Evolutionary conservation across 2,888 invertebrate species (phyloP), one percentile per base, ranked within the genome.

Genomic region (Netelia fuscicornis): DNA sequence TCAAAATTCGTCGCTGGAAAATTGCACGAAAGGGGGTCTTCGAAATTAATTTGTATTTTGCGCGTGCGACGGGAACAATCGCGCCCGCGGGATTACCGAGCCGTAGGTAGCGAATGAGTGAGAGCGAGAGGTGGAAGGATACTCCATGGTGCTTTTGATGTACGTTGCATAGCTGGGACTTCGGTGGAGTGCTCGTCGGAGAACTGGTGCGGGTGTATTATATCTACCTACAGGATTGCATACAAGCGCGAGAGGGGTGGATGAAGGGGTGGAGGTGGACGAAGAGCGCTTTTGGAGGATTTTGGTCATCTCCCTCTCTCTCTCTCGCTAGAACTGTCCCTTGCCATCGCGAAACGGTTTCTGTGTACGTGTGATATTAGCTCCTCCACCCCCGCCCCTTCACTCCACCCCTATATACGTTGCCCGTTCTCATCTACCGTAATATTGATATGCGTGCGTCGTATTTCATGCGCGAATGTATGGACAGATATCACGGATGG

Each of bases 361-460:
- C 42, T 71, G 48, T 67, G 13, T 44, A 48, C 68, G 6, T 52
- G 11, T 30, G 30, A 10, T 58, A 67, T 48, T 48, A 11, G 37
- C 52, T 52, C 37, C 37, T 37, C 3, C 37, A 5, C 37, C 37
- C 6, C 37, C 37, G 6, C 8, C 30, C 30, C 30, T 30, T 5
- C 37, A 70, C 76, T 70, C 62, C 9, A 37, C 62, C 76, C 62
- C 44, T 44, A 44, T 64, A 70, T 56, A 58, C 58, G 58, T 8
- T 58, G 8, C 56, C 52, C 77, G 52, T 74, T 64, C 74, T 56
- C 77, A 52, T 83, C 74, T 79, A 65, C 60, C 83, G 84, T 88
- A 87, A 87, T 87, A 87, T 89, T 87, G 87, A 89, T 89, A 88
- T 85, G 86, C 77, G 62, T 58, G 76, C 77, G 76, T 71, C 84